phyloP scores from a whole-genome alignment of 2,797 vertebrate species.

The Adelosebastes latens region DNA sequence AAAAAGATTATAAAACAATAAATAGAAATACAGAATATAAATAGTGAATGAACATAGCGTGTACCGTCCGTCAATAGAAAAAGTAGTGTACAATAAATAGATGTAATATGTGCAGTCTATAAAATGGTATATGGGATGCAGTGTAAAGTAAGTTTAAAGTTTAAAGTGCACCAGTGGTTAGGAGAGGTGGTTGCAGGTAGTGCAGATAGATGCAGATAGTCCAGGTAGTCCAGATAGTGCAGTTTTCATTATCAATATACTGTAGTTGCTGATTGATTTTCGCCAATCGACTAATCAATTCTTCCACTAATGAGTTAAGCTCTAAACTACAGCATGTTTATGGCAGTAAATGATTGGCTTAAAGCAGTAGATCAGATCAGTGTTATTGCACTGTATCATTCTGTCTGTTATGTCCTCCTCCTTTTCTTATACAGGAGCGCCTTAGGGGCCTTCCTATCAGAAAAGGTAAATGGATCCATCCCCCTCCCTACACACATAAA shows the following conservation, averaged over 20 bases:
- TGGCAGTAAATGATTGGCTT: neutral
- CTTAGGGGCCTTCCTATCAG: constrained; percentile 81
- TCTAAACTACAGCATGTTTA: neutral
- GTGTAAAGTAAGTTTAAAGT: no score
- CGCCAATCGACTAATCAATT: neutral
- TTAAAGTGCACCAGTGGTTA: no score
- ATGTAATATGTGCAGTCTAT: no score
- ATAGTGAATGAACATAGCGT: no score
- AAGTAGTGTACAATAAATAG: no score
- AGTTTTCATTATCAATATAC: neutral
- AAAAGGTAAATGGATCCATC: constrained; percentile 77
- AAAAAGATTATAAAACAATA: no score
- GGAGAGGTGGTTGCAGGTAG: no score
- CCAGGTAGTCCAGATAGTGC: no score
- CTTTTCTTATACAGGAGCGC: constrained; percentile 77
- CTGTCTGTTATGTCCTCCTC: neutral
- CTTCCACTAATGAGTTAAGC: neutral
- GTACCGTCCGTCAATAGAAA: no score
- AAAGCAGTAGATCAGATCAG: neutral
- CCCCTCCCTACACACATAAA: neutral
- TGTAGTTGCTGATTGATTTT: neutral
- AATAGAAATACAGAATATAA: no score
- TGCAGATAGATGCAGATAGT: no score
- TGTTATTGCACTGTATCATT: neutral
- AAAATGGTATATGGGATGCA: no score